Percentiles rank a stretch among this genome's conserved stretches.
These are phyloP conservation scores for Ashinkailepas kermadecensis DNA, from an alignment of 2,888 invertebrate genomes.

Conservation along the genomic window DNA sequence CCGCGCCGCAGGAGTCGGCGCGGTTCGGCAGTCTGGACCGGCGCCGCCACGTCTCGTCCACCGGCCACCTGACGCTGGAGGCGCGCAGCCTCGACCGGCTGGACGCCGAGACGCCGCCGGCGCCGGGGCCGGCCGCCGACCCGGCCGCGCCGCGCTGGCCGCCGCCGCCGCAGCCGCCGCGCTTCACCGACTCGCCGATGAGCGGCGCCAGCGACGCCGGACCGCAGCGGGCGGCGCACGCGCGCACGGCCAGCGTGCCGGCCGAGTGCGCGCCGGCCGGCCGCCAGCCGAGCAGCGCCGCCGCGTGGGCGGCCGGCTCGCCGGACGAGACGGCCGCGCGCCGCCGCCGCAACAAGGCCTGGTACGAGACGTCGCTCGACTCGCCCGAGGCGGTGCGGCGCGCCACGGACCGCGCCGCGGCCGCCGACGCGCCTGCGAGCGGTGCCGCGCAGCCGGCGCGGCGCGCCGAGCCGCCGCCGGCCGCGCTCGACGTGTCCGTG, in stretches of 20 bases:
- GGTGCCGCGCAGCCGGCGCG: background rate
- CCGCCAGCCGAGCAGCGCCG: background rate
- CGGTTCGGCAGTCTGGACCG: constrained; percentile 40
- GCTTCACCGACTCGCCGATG: constrained; percentile 34
- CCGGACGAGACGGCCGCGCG: background rate
- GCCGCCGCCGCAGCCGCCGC: constrained; percentile 35
- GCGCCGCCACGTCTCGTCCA: constrained; percentile 31
- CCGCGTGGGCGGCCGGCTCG: background rate
- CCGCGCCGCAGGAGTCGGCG: constrained; percentile 24
- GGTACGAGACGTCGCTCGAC: constrained; percentile 18
- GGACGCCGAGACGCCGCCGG: constrained; percentile 29
- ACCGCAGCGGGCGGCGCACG: constrained; percentile 20
- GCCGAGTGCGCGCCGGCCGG: constrained; percentile 4
- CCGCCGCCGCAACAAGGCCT: constrained; percentile 12
- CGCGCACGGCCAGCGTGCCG: constrained; percentile 15
- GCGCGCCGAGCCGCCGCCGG: background rate
- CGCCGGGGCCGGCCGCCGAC: constrained; percentile 31
- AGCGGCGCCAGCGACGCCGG: constrained; percentile 23
- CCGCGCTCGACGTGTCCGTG: constrained; percentile 25
- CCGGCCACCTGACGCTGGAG: constrained; percentile 32
- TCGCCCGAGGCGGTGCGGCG: constrained; percentile 14
- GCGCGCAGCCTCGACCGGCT: constrained; percentile 36
- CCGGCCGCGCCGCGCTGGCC: constrained; percentile 35
- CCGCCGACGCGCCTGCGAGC: background rate
- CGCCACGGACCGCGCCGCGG: background rate